A percentile compares a stretch with the other conserved stretches of the same genome.
phyloP scores from a whole-genome alignment of 92 coral and sea anemone genomes.

The Porites evermanni region DNA sequence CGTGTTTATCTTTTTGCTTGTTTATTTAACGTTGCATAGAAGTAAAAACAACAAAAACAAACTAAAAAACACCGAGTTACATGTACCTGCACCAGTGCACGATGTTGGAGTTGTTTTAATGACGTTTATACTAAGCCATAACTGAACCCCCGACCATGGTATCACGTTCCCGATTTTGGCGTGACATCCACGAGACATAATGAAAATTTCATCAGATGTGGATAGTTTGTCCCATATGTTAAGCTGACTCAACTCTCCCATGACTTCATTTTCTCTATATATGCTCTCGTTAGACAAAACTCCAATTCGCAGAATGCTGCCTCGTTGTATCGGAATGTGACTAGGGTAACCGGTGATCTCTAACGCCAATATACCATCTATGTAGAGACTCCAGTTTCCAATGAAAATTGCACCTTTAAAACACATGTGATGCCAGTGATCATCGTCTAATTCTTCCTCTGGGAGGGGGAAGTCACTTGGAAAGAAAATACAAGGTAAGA shows the following conservation, averaged over 20 bases:
- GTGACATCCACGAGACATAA: conserved; percentile 2
- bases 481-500: background rate
- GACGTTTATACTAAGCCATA: conserved; percentile 32
- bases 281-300: background rate
- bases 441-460: background rate
- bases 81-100: conserved; percentile 37
- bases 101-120: conserved; percentile 12
- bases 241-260: conserved; percentile 3
- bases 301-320: conserved; percentile 13
- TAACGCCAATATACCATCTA: background rate
- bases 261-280: background rate
- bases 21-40: background rate
- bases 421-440: conserved; percentile 26
- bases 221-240: background rate
- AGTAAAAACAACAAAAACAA: background rate
- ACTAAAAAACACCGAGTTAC: background rate
- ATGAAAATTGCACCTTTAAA: background rate
- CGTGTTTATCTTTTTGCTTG: too few relatives aligned
- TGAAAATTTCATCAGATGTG: background rate
- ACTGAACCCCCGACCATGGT: conserved; percentile 30
- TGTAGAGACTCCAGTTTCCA: background rate
- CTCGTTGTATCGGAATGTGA: background rate
- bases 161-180: background rate
- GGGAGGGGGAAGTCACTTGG: background rate
- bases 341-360: background rate